These are phyloP conservation scores for Semaprochilodus insignis DNA, from an alignment of 2,797 vertebrate genomes.

Conservation along the genomic window DNA sequence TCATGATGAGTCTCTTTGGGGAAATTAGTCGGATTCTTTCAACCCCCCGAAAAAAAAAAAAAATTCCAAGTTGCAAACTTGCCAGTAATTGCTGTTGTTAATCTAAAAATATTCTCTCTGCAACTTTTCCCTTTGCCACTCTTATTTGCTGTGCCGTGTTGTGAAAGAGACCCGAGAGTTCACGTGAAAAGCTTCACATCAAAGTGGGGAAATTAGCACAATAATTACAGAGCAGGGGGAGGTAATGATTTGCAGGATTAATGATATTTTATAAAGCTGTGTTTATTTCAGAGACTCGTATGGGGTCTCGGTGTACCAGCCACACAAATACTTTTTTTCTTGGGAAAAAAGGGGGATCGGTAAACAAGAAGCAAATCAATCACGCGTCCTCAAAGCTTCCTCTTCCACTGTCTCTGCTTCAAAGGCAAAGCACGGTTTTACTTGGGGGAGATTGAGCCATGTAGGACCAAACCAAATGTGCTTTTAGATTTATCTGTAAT, in stretches of 20 bases:
- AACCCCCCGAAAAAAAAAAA: background rate
- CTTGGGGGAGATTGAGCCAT: conserved; percentile 33
- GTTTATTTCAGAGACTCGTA: conserved; percentile 36
- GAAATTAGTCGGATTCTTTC: background rate
- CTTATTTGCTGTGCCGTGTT: background rate
- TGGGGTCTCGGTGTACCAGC: conserved; percentile 17
- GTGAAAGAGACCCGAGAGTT: background rate
- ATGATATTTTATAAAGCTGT: conserved; percentile 29
- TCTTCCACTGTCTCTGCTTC: conserved; percentile 38
- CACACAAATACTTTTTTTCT: background rate
- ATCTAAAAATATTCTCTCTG: background rate
- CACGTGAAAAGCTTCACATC: conserved; percentile 10
- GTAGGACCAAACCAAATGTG: conserved; percentile 37
- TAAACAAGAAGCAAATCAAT: conserved; percentile 56
- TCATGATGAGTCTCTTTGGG: background rate
- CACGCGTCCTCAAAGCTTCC: conserved; percentile 23
- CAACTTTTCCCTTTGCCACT: background rate
- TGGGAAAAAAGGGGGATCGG: conserved; percentile 19
- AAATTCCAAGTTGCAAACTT: background rate
- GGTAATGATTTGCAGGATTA: conserved; percentile 26
- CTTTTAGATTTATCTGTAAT: conserved; percentile 39
- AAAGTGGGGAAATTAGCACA: conserved; percentile 18
- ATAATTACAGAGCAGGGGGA: conserved; percentile 17
- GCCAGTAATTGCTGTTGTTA: conserved; percentile 4
- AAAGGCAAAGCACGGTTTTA: conserved; percentile 48